These are phyloP conservation scores for Myotis brandtii DNA, from an alignment of 2,113 vertebrate genomes.

Conservation along the genomic window DNA sequence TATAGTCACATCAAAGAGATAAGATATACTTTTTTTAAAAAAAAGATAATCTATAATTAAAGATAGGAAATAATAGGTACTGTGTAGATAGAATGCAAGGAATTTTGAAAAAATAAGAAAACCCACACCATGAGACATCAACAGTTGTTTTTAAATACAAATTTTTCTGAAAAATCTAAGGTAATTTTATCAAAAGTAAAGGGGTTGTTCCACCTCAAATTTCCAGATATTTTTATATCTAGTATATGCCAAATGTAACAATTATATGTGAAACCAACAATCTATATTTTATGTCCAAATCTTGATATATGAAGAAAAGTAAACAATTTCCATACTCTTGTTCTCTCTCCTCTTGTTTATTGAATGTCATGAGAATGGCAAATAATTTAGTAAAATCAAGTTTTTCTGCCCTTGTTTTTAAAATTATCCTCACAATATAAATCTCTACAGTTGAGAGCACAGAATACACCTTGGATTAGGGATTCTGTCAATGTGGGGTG, in stretches of 20 bases:
- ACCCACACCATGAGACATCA: neutral
- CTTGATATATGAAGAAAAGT: neutral
- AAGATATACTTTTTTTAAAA: neutral
- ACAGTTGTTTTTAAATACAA: neutral
- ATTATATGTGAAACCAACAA: conserved; percentile 2
- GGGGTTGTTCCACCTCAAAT: neutral
- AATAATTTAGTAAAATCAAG: neutral
- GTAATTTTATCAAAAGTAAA: neutral
- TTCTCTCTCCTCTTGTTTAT: neutral
- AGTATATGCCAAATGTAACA: neutral
- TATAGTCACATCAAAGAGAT: neutral
- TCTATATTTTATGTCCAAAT: neutral
- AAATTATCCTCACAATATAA: neutral
- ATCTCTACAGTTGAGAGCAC: neutral
- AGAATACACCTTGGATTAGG: neutral
- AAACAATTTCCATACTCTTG: neutral
- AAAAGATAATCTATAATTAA: neutral
- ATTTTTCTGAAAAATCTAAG: conserved; percentile 34
- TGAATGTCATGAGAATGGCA: neutral
- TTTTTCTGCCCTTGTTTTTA: conserved; percentile 29
- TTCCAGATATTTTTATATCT: neutral
- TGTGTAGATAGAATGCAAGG: neutral
- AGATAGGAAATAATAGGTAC: neutral
- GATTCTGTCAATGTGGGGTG: neutral
- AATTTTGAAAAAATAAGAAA: neutral